Base-by-base conservation (phyloP, 30 jellyfish, hydroid and myxozoan genomes). In the Hydractinia echinata region DNA sequence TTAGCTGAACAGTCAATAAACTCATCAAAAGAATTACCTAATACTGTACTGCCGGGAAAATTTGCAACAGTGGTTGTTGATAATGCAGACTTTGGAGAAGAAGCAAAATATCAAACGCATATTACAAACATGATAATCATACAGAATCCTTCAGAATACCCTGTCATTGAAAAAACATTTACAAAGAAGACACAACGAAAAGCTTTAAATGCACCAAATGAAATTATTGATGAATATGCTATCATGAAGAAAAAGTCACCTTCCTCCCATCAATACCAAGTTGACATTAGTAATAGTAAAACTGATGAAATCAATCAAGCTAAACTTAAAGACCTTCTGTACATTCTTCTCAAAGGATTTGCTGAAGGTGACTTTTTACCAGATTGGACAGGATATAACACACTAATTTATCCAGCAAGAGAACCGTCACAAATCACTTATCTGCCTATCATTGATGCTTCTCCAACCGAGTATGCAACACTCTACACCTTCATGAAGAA, bases 61-160 rank as follows among this genome's bases (percentile, higher is more conserved):
- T 61, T 76, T 67, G 58, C 92, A 50, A 14, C 58, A 56, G 83
- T 84, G 44, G 94, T 76, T 49, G 73, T 67, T 71, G 86, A 60
- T 72, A 67, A 85, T 48, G 68, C 77, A 70, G 95, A 85, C 62
- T 85, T 85, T 62, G 56, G 67, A 55, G 95, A 85, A 78, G 95
- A 85, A 85, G 48, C 95, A 51, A 79, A 84, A 44, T 81, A 81
- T 44, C 66, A 80, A 16, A 86, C 95, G 20, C 89, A 86, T 77
- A 66, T 79, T 72, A 86, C 89, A 10, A 73, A 72, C 80, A 82
- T 86, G 79, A 85, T 85, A 54, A 58, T 60, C 71, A 55, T 83
- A n/a, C 86, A 83, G 61, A 71, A 71, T 20, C 67, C 81, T 71
- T 50, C 61, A 20, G 69, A 71, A 20, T 30, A 20, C 15, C 81